A percentile compares a stretch with the other conserved stretches of the same genome.
Conservation (phyloP, 2,797 vertebrate species). For the Kryptolebias ocellatus region DNA sequence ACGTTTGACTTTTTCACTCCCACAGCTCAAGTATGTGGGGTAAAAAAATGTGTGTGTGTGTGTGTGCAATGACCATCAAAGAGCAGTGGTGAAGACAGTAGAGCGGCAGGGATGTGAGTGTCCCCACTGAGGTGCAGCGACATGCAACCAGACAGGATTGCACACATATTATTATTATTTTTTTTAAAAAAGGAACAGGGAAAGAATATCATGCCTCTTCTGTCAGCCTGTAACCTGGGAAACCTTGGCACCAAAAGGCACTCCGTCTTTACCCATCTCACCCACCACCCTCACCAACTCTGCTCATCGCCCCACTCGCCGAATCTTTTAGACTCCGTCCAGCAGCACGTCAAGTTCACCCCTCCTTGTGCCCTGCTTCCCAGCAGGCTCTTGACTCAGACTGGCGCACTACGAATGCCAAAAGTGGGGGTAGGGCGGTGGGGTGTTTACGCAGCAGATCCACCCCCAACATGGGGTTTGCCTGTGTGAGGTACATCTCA, state of each 20-base stretch:
- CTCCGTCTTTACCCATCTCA: constrained; percentile 33
- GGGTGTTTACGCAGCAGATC: constrained; percentile 62
- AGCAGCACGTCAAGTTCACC: constrained; percentile 83
- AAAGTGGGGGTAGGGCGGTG: constrained; percentile 23
- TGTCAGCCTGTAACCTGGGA: constrained; percentile 82
- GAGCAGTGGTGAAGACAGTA: constrained; percentile 72
- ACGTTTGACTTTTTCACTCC: constrained; percentile 28
- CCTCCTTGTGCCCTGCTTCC: constrained; percentile 76
- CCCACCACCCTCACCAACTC: constrained; percentile 34
- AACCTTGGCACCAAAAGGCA: constrained; percentile 82
- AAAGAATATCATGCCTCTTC: constrained; percentile 79
- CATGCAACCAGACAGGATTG: constrained; percentile 66
- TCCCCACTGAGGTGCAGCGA: constrained; percentile 64
- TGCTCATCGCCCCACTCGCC: constrained; percentile 40
- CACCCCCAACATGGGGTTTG: constrained; percentile 52
- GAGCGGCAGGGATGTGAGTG: constrained; percentile 66
- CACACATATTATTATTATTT: constrained; percentile 15
- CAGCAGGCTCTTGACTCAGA: constrained; percentile 82
- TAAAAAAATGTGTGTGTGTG: neutral
- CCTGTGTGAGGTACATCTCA: constrained; percentile 89
- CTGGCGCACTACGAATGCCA: constrained; percentile 72
- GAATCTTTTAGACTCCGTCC: constrained; percentile 80
- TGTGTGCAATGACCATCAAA: constrained; percentile 65
- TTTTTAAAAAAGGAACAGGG: constrained; percentile 36
- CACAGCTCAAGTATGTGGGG: neutral